Percentiles rank a stretch among this genome's conserved stretches.
phyloP scores from a whole-genome alignment of 2,113 vertebrate species.

The Turnix velox region DNA sequence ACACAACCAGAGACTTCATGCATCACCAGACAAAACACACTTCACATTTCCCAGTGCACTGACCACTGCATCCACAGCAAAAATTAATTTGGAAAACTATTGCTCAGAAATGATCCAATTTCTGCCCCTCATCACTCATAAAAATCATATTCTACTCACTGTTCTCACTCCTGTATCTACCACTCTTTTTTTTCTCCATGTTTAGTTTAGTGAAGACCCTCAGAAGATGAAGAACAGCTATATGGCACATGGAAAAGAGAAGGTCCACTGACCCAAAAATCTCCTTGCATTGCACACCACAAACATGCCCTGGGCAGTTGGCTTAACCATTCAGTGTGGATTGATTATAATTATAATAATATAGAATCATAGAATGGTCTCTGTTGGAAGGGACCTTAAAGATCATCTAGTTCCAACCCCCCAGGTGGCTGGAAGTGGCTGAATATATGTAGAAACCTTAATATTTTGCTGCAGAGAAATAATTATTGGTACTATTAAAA shows the following conservation, averaged over 20 bases:
- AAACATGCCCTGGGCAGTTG: background rate
- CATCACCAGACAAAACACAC: accelerated
- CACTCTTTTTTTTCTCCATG: background rate
- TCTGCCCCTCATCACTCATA: background rate
- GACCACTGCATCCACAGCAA: background rate
- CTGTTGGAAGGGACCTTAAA: too few species aligned
- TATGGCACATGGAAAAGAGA: background rate
- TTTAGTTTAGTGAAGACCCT: background rate
- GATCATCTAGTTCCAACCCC: too few species aligned
- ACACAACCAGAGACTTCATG: background rate
- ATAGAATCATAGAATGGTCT: too few species aligned
- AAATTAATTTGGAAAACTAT: background rate
- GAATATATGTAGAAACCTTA: background rate
- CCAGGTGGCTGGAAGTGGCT: background rate
- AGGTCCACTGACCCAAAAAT: background rate
- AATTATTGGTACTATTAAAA: background rate
- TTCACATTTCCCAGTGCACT: background rate
- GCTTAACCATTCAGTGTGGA: background rate
- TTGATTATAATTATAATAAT: background rate
- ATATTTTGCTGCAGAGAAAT: background rate
- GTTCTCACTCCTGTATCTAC: background rate
- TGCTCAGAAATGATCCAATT: background rate
- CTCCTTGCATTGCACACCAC: background rate
- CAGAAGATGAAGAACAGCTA: background rate
- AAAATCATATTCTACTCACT: background rate